Conservation (phyloP, 2,113 vertebrate genomes). For the Salvelinus fontinalis region DNA sequence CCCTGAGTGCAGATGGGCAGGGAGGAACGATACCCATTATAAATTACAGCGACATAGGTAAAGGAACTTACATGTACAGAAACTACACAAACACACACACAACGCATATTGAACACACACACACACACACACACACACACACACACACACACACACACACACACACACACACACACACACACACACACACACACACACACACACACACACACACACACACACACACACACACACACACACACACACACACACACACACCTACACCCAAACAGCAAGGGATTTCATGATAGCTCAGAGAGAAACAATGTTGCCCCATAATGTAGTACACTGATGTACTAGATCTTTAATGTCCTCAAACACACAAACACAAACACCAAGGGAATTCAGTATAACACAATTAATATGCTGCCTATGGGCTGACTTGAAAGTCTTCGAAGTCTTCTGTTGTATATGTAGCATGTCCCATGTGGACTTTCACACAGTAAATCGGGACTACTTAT, state of each 20-base stretch:
- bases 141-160: constrained; percentile 23
- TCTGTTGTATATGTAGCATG: not conserved
- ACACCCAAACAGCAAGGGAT: too few species aligned
- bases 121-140: not conserved
- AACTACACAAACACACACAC: constrained; percentile 25
- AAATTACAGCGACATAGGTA: not conserved
- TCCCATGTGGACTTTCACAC: too few species aligned
- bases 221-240: too few species aligned
- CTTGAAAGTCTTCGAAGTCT: not conserved
- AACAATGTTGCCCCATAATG: too few species aligned
- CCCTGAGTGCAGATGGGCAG: constrained; percentile 54
- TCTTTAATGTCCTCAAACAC: too few species aligned
- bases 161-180: constrained; percentile 7
- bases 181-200: constrained; percentile 5
- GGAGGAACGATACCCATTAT: constrained; percentile 18
- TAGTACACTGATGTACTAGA: too few species aligned
- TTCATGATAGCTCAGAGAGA: too few species aligned
- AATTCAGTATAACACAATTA: not conserved
- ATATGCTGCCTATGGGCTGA: not conserved
- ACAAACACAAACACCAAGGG: not conserved
- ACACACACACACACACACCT: not conserved
- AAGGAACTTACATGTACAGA: constrained; percentile 1
- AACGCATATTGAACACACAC: not conserved
- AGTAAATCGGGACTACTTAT: not conserved
- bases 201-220: constrained; percentile 25